Evolutionary conservation across 2,113 vertebrate genomes (phyloP), one percentile per base, ranked within the genome.

Genomic region (Calonectris borealis): DNA sequence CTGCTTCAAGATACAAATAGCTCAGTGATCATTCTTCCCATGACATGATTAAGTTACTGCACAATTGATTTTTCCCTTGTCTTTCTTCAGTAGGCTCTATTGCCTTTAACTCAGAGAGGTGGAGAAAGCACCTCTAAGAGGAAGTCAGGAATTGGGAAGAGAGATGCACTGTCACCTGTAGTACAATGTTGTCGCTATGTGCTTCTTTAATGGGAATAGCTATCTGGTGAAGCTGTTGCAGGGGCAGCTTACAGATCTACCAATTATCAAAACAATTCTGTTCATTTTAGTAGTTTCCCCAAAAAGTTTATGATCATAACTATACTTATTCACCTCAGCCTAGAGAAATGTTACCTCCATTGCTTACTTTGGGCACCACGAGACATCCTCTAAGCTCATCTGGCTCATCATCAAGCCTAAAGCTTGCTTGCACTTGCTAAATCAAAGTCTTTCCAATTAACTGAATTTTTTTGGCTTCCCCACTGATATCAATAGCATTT

Each of bases 91-190:
- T 32, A 29, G 48, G 14, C 11, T 72, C 58, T 40, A 9, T 8
- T 72, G 40, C 52, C 21, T 36, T 57, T 75, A 11, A 34, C 73
- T 75, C 48, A 76, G 49, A 55, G 81, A 44, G 55, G 11, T 16
- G 44, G 48, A 79, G 48, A 24, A 71, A 83, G 44, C n/a, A 5
- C 24, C 42, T 70, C n/a, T 29, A 42, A 76, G n/a, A 87, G 38
- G 34, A 90, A 71, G 61, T 40, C 6, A 19, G 31, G 48, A 27
- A 52, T 6, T 0, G 3, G 16, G 40, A 68, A 36, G 31, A 65
- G 17, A 46, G 11, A 49, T 8, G 21, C 31, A 11, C 18, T 1
- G 1, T 55, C 2, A 0, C n/a, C 46, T 26, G 36, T 9, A 36
- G 36, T 25, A 40, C 20, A 7, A 34, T 25, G 52, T 40, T 14